Base-by-base conservation (phyloP, 2,888 invertebrate species). In the Noctua comes region DNA sequence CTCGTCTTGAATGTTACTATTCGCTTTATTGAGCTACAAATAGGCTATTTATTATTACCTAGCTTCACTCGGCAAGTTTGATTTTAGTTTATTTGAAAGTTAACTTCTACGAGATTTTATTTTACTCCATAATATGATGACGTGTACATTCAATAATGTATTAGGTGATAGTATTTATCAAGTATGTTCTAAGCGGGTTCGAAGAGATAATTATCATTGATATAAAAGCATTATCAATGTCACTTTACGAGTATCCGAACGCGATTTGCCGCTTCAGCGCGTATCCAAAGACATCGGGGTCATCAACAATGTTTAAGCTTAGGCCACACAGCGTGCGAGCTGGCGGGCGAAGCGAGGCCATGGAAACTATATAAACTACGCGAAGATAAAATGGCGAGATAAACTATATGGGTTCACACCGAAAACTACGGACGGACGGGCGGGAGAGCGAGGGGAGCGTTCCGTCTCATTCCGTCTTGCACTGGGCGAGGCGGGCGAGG, bases 11-110 rank as follows among this genome's bases (percentile, higher is more conserved):
- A 74, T 72, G 73, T 83, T 70, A 69, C 51, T 74, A 72, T 82
- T 82, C 76, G 91, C 92, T 92, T 91, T 92, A 91, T 92, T 91
- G 92, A 91, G 91, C 91, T 86, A 65, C 72, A 69, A 66, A 82
- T 68, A 79, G 74, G 72, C 77, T 65, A 79, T 73, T 80, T 78
- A 73, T 72, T 77, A 59, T 51, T 31, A 77, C 64, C 18, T 36
- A 48, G 31, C 36, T 40, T 43, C 31, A 62, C 66, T 80, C 72
- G 11, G 64, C 80, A 80, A 80, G 51, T 69, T 86, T 78, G 62
- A 76, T 51, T 79, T 79, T 74, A 75, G 54, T 82, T 80, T 79
- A 78, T 73, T 36, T 80, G 16, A 79, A 82, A 66, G 40, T 75
- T 78, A 71, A 72, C 51, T 84, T 70, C 68, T 73, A 76, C 36